Conservation (phyloP, 2,797 vertebrate species). For the Bovichtus variegatus region DNA sequence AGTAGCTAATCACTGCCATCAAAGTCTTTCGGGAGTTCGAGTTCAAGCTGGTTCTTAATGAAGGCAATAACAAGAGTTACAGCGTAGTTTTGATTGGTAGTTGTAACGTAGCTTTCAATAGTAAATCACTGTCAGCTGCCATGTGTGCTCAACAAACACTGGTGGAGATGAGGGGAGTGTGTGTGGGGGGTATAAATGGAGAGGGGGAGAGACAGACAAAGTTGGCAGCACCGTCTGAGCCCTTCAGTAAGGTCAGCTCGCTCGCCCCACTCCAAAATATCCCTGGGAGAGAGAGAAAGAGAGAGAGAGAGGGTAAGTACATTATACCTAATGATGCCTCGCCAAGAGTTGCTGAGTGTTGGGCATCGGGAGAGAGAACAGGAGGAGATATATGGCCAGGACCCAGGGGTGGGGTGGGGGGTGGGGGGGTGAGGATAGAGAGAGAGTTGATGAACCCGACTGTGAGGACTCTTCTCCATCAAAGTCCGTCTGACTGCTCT, state of each 20-base stretch:
- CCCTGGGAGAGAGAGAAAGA: conserved; percentile 55
- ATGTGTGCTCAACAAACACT: conserved; percentile 21
- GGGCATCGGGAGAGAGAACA: conserved; percentile 60
- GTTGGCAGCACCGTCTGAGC: conserved; percentile 49
- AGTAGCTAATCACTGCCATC: neutral
- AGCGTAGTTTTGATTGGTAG: neutral
- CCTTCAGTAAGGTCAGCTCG: conserved; percentile 76
- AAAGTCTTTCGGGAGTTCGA: neutral
- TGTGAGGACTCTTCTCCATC: conserved; percentile 12
- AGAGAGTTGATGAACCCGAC: neutral
- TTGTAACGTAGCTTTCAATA: neutral
- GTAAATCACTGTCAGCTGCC: conserved; percentile 6
- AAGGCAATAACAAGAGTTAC: conserved; percentile 4
- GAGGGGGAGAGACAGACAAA: conserved; percentile 17
- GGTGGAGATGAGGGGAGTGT: neutral
- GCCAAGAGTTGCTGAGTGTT: conserved; percentile 80
- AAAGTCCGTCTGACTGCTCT: conserved; percentile 20
- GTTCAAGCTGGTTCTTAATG: neutral
- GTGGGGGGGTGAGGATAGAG: neutral
- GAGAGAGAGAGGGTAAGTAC: conserved; percentile 47
- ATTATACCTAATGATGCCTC: conserved; percentile 83
- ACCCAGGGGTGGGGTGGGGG: conserved; percentile 15
- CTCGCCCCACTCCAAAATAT: conserved; percentile 73
- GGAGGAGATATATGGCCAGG: conserved; percentile 50
- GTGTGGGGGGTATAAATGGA: neutral